Percentiles rank a stretch among this genome's conserved stretches.
These are phyloP conservation scores for Petaurus breviceps DNA, from an alignment of 2,113 vertebrate genomes.

Conservation along the genomic window DNA sequence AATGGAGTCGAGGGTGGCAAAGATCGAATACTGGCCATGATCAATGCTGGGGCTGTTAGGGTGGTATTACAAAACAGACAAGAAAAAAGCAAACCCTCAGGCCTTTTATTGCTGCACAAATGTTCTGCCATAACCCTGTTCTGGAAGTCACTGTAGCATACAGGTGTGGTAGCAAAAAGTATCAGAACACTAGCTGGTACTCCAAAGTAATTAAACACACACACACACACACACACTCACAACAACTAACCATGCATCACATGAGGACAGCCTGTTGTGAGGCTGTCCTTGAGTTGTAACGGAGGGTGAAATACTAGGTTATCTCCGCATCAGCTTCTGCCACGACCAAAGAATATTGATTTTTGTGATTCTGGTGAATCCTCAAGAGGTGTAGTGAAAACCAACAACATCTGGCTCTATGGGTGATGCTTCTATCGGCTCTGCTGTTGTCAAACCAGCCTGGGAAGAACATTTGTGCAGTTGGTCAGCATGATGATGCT, in stretches of 20 bases:
- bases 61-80: not conserved
- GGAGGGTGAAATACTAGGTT: not conserved
- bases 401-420: not conserved
- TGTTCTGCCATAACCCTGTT: not conserved
- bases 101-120: not conserved
- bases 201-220: not conserved
- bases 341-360: not conserved
- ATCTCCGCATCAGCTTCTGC: not conserved
- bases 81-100: not conserved
- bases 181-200: not conserved
- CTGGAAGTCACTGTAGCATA: not conserved
- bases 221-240: not conserved
- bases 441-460: not conserved
- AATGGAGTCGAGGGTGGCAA: not conserved
- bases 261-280: not conserved
- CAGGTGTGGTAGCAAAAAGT: not conserved
- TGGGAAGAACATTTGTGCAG: not conserved
- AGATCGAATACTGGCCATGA: not conserved
- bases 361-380: not conserved
- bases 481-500: not conserved
- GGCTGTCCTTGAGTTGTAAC: not conserved
- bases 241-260: not conserved
- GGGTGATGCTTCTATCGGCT: not conserved
- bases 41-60: not conserved
- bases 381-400: not conserved